Evolutionary conservation across 2,888 invertebrate genomes (phyloP).

Genomic region (Thymelicus sylvestris): DNA sequence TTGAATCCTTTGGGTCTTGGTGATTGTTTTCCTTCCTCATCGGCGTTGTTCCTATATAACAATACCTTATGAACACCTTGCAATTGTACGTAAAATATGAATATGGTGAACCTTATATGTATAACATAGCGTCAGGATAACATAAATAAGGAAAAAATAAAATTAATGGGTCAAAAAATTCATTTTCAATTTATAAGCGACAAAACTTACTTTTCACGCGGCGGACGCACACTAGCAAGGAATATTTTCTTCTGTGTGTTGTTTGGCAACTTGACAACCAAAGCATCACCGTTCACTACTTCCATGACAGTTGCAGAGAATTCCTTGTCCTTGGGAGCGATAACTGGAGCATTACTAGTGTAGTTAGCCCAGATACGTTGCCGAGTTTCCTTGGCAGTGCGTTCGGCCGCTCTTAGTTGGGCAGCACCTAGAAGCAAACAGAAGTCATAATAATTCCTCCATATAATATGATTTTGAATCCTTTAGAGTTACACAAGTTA

Average conservation of each 20-base stretch:
- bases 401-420: constrained; percentile 93
- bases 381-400: constrained; percentile 93
- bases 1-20: constrained; percentile 90
- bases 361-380: constrained; percentile 97
- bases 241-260: constrained; percentile 95
- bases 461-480: no score
- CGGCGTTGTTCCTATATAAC: constrained; percentile 70
- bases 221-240: constrained; percentile 97
- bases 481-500: no score
- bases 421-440: constrained; percentile 86
- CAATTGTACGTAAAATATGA: no score
- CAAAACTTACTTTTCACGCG: constrained; percentile 87
- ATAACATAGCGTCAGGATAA: not conserved
- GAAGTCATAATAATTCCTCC: not conserved
- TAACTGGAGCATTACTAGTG: constrained; percentile 89
- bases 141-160: constrained; percentile 12
- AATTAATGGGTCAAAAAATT: not conserved
- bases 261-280: constrained; percentile 92
- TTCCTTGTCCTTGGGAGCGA: constrained; percentile 92
- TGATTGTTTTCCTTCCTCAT: constrained; percentile 88
- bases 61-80: constrained; percentile 8
- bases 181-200: not conserved
- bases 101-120: no score
- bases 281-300: constrained; percentile 96
- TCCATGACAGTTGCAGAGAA: constrained; percentile 94